phyloP scores from a whole-genome alignment of 2,888 invertebrate genomes.

The Artemia sinica region DNA sequence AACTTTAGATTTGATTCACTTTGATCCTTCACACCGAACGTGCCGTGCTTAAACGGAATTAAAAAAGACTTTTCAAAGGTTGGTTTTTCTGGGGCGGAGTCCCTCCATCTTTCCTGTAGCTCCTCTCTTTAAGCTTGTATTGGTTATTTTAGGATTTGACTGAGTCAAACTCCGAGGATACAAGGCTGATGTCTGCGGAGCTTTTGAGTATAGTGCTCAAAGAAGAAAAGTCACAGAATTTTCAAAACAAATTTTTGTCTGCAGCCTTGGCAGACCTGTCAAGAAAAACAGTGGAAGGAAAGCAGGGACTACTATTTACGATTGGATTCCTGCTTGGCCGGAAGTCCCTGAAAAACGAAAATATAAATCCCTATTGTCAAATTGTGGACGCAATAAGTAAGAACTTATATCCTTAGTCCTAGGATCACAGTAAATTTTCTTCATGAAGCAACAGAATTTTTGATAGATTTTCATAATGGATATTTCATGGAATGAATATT shows the following conservation, averaged over 20 bases:
- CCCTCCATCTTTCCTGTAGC: too few relatives aligned
- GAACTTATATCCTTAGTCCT: background rate
- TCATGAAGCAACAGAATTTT: too few relatives aligned
- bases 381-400: background rate
- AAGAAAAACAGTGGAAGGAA: conserved; percentile 1
- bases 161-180: background rate
- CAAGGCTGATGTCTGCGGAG: background rate
- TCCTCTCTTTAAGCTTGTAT: too few relatives aligned
- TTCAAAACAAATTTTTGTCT: background rate
- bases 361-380: background rate
- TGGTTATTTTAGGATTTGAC: background rate
- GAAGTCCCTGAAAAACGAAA: background rate
- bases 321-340: background rate
- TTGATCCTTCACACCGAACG: too few relatives aligned
- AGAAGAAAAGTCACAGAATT: background rate
- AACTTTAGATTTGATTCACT: too few relatives aligned
- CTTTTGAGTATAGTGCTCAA: background rate
- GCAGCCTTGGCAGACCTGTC: conserved; percentile 5
- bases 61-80: too few relatives aligned
- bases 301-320: background rate
- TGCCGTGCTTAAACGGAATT: too few relatives aligned
- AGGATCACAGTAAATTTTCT: too few relatives aligned
- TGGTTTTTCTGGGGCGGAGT: too few relatives aligned
- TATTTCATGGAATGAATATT: too few relatives aligned
- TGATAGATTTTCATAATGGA: too few relatives aligned